Evolutionary conservation across 2,797 vertebrate genomes (phyloP).

Genomic region (Eutrigla gurnardus): DNA sequence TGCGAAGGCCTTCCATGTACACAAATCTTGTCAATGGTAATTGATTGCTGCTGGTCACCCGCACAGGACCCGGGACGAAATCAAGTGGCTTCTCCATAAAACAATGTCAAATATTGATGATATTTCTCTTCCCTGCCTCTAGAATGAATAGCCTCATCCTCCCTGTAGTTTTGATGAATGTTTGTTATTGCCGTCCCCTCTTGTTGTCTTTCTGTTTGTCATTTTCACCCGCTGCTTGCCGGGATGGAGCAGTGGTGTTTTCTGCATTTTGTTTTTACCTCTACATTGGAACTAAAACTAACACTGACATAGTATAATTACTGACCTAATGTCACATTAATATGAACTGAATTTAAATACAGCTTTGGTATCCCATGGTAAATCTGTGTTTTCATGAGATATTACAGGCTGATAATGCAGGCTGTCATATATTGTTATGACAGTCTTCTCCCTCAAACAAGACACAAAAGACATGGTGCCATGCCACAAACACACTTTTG

Average conservation of each 20-base stretch:
- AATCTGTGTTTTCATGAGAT: slow-evolving; percentile 19
- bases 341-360: slow-evolving; percentile 18
- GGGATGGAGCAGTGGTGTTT: slow-evolving; percentile 30
- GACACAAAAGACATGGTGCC: slow-evolving; percentile 49
- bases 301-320: slow-evolving; percentile 13
- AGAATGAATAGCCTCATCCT: slow-evolving; percentile 86
- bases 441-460: slow-evolving; percentile 46
- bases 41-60: slow-evolving; percentile 86
- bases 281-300: slow-evolving; percentile 33
- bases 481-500: slow-evolving; percentile 48
- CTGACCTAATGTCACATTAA: slow-evolving; percentile 6
- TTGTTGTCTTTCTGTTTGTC: slow-evolving; percentile 78
- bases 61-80: slow-evolving; percentile 83
- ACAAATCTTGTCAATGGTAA: slow-evolving; percentile 85
- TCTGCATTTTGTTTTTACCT: slow-evolving; percentile 18
- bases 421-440: slow-evolving; percentile 42
- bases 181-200: slow-evolving; percentile 82
- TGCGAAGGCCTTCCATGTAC: slow-evolving; percentile 79
- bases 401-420: slow-evolving; percentile 29
- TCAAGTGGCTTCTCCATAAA: slow-evolving; percentile 88
- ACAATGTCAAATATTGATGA: slow-evolving; percentile 90
- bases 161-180: slow-evolving; percentile 85
- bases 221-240: slow-evolving; percentile 55
- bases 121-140: slow-evolving; percentile 85
- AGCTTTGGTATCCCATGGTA: not conserved